A percentile compares a stretch with the other conserved stretches of the same genome.
These are phyloP conservation scores for Lysandra coridon DNA, from an alignment of 2,888 invertebrate genomes.

Conservation along the genomic window DNA sequence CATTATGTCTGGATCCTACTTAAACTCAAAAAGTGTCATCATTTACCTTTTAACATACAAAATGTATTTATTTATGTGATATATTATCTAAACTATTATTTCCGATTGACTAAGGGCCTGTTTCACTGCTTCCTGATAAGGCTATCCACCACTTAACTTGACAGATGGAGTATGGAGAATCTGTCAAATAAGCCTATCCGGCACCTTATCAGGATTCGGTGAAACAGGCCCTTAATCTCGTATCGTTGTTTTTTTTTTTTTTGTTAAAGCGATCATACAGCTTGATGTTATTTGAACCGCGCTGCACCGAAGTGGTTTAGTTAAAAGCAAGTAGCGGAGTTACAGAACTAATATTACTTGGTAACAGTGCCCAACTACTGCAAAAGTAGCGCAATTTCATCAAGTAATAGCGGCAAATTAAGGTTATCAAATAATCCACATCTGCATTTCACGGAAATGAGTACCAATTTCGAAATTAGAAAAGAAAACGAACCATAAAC, in stretches of 20 bases:
- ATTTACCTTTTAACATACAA: no score
- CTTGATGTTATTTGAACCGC: slow-evolving; percentile 18
- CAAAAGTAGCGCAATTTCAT: slow-evolving; percentile 10
- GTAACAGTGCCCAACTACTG: not conserved
- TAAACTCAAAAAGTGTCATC: no score
- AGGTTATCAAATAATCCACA: slow-evolving; percentile 18
- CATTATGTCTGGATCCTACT: no score
- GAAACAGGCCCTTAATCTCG: not conserved
- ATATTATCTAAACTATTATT: no score
- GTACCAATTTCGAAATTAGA: slow-evolving; percentile 12
- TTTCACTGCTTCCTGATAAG: no score
- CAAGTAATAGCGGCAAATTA: not conserved
- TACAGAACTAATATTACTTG: slow-evolving; percentile 29
- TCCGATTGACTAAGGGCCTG: not conserved
- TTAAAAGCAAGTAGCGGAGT: slow-evolving; percentile 23
- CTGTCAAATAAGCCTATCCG: no score
- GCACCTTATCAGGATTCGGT: no score
- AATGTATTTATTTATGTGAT: no score
- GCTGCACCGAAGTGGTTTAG: slow-evolving; percentile 23
- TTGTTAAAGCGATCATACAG: not conserved
- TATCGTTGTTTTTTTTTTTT: no score
- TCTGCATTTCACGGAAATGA: not conserved
- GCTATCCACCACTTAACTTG: no score
- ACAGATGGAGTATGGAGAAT: no score
- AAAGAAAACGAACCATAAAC: not conserved